Conservation (phyloP, 2,797 vertebrate genomes). For the Tenualosa ilisha region DNA sequence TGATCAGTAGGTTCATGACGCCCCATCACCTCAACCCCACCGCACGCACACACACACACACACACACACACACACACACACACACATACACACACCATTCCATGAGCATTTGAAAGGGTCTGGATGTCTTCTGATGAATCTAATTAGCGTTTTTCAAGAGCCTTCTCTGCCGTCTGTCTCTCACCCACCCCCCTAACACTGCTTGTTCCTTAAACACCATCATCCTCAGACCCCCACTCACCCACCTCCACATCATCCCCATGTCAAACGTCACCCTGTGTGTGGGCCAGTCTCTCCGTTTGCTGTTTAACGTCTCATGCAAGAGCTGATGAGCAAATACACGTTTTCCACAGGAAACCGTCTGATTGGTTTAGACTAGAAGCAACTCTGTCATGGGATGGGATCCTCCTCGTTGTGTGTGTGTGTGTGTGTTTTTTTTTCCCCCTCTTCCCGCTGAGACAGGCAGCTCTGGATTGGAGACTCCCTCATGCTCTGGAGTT, state of each 20-base stretch:
- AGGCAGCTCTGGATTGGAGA: not conserved
- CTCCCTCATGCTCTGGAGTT: not conserved
- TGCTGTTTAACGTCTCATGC: conserved; percentile 4
- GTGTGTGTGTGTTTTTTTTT: not conserved
- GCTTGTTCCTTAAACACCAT: not conserved
- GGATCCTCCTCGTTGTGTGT: not conserved
- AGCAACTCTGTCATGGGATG: not conserved
- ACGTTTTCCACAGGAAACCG: conserved; percentile 15
- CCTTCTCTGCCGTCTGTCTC: not conserved
- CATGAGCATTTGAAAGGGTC: not conserved
- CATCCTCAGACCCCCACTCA: not conserved
- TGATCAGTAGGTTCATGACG: not conserved
- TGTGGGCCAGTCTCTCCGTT: not conserved
- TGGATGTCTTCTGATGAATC: not conserved
- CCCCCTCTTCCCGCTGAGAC: not conserved
- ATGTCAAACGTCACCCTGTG: not conserved
- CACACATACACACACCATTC: not conserved
- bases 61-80: too few relatives aligned
- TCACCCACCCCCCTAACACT: not conserved
- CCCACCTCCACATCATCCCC: not conserved
- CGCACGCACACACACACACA: too few relatives aligned
- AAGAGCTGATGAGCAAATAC: not conserved
- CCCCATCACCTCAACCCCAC: not conserved
- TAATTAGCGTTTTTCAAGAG: not conserved
- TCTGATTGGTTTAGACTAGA: conserved; percentile 26